Base-by-base conservation (phyloP, 2,888 invertebrate species). In the Xestia rhomboidea region DNA sequence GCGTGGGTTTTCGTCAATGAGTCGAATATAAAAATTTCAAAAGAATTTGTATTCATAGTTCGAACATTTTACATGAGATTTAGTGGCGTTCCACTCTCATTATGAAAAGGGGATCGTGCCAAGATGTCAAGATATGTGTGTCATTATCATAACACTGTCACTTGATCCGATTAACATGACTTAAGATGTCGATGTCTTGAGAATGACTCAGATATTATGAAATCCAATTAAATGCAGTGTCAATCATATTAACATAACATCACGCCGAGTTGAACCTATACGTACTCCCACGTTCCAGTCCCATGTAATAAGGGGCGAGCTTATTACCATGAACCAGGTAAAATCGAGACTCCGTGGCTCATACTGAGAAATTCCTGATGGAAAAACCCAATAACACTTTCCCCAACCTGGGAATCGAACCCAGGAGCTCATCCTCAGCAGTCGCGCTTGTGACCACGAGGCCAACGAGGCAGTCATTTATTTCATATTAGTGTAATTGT, bases 21-120 rank as follows among this genome's bases (percentile, higher is more conserved):
- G 44, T 69, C 38, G 30, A 79, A 79, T 66, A 66, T 63, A 78
- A 76, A 70, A 68, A 60, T 74, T 72, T 73, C 69, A 24, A 76
- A 70, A 76, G 54, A 73, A 69, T 86, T 78, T 72, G 64, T 82
- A 82, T 86, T 87, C 88, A 77, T 69, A 76, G 60, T 54, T 60
- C 49, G 67, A 77, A 72, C 57, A 67, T 81, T 77, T 81, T 78
- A 87, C 60, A 78, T 70, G 57, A n/a, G 38, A 73, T 66, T 73
- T 49, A 41, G 70, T 38, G 30, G 57, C 57, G 51, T 54, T 38
- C 41, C 30, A 60, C 27, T 63, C 41, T 75, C 27, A 57, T 77
- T 83, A 75, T 54, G 68, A 79, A 77, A 73, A 77, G 57, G 54
- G 69, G 21, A 79, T 79, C 75, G 69, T 80, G 77, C 77, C 85